Evolutionary conservation across 1,140 invertebrate species (phyloP).

Genomic region (Trichonephila inaurata): DNA sequence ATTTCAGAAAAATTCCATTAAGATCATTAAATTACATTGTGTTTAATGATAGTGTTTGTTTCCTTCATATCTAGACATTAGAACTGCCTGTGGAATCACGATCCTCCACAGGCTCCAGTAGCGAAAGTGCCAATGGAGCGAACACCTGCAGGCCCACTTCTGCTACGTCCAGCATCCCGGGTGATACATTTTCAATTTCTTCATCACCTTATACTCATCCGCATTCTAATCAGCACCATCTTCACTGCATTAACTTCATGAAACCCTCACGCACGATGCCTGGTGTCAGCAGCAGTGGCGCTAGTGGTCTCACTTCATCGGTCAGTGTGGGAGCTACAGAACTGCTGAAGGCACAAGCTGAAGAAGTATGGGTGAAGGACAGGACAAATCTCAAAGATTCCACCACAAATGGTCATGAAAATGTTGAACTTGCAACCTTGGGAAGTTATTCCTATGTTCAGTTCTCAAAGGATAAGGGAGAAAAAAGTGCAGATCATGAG

Average conservation of each 20-base stretch:
- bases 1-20: too few relatives aligned
- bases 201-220: constrained; percentile 79
- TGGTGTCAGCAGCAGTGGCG: constrained; percentile 46
- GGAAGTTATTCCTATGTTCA: constrained; percentile 91
- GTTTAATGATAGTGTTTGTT: neutral
- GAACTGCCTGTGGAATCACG: constrained; percentile 89
- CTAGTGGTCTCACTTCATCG: constrained; percentile 50
- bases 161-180: constrained; percentile 69
- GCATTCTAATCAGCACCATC: constrained; percentile 80
- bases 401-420: constrained; percentile 76
- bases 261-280: constrained; percentile 75
- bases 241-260: constrained; percentile 83
- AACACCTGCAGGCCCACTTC: constrained; percentile 74
- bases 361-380: constrained; percentile 68
- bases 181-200: constrained; percentile 77
- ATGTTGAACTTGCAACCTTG: constrained; percentile 77
- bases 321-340: constrained; percentile 47
- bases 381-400: constrained; percentile 11
- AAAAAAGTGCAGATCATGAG: constrained; percentile 85
- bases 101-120: constrained; percentile 85
- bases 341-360: constrained; percentile 23
- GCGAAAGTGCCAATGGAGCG: constrained; percentile 80
- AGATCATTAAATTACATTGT: too few relatives aligned
- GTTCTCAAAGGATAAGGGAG: constrained; percentile 83
- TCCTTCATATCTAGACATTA: constrained; percentile 84